A percentile compares a stretch with the other conserved stretches of the same genome.
Evolutionary conservation across 92 coral and sea anemone species (phyloP).

Genomic region (Ricordea florida): DNA sequence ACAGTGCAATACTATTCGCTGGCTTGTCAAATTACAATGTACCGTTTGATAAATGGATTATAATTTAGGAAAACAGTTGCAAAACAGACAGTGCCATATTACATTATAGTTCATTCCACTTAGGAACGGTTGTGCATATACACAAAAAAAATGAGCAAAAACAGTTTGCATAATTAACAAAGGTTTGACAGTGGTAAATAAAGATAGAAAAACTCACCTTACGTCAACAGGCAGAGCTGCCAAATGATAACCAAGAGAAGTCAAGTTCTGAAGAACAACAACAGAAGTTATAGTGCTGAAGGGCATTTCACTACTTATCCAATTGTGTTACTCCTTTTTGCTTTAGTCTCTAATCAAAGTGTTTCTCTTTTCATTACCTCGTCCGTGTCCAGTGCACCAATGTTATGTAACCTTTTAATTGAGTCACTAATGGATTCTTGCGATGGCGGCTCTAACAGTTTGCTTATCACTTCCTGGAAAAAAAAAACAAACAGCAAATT

Average conservation of each 20-base stretch:
- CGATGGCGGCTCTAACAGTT: slow-evolving; percentile 76
- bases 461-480: slow-evolving; percentile 68
- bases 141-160: neutral
- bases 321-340: too few relatives aligned
- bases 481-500: neutral
- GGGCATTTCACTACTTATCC: too few relatives aligned
- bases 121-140: too few relatives aligned
- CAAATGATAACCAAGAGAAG: slow-evolving; percentile 78
- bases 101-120: too few relatives aligned
- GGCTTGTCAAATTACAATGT: too few relatives aligned
- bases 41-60: too few relatives aligned
- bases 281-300: too few relatives aligned
- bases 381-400: slow-evolving; percentile 78
- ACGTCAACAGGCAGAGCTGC: slow-evolving; percentile 92
- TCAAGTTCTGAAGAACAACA: slow-evolving; percentile 59
- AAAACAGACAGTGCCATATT: too few relatives aligned
- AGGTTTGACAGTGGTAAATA: neutral
- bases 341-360: neutral
- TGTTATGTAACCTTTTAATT: slow-evolving; percentile 69
- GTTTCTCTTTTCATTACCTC: slow-evolving; percentile 61
- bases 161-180: neutral
- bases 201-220: slow-evolving; percentile 40
- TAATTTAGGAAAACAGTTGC: too few relatives aligned
- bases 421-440: slow-evolving; percentile 68
- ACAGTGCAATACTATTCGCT: too few relatives aligned